Evolutionary conservation across 2,113 vertebrate genomes (phyloP), one percentile per base, ranked within the genome.

Genomic region (Thryonomys swinderianus): DNA sequence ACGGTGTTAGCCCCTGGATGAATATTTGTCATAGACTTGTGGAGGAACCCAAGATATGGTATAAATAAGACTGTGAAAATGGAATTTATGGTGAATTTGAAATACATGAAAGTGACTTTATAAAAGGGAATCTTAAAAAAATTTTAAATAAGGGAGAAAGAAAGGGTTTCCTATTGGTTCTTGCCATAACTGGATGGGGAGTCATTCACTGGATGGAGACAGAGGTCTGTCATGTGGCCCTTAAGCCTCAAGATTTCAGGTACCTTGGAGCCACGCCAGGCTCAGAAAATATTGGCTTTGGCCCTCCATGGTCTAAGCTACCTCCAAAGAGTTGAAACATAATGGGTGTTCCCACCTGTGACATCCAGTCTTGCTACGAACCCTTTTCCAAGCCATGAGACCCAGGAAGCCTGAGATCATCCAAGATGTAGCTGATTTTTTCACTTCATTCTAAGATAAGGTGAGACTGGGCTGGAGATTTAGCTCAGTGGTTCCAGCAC

Each of bases 201-300:
- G 32, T 14, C 9, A 30, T 84, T 81, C 51, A 51, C 85, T 12
- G 21, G 17, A 13, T 18, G 62, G 90, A 67, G 40, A 53, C 45
- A 69, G 73, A 74, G 51, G 83, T 34, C 55, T 40, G 48, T 40
- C 7, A 1, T 30, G 37, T 16, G 55, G n/a, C 76, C 59, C 66
- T 88, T 18, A 42, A 67, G 17, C 34, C 81, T 53, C 48, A 12
- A 2, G 12, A 48, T 37, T 25, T 67, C 51, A 62, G 42, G 95
- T 10, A 64, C 25, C 17, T 1, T 51, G 61, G 74, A 89, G 80
- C 37, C n/a, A 55, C 1, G 3, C 51, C 82, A 92, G 71, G 40
- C 85, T 61, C 90, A 81, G 86, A 61, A 78, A 81, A 88, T 78
- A 61, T 71, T 85, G 40, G 32, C n/a, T 66, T 90, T 88, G 91